Evolutionary conservation across 1,140 invertebrate species (phyloP), one percentile per base, ranked within the genome.

Genomic region (Scaptomyza montana): DNA sequence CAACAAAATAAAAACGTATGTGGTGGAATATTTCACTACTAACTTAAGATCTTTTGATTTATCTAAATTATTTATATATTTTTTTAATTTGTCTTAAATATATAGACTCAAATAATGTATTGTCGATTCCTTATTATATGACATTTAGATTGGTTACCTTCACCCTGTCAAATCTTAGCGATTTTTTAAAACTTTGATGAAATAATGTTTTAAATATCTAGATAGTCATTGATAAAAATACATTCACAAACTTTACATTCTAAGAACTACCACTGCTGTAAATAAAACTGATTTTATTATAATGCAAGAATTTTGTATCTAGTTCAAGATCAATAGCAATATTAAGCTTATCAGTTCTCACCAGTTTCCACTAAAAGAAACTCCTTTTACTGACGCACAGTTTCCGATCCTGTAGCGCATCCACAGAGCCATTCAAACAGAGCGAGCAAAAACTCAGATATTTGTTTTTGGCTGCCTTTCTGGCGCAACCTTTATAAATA

Each of bases 401-500:
- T 43, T 36, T 43, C 12, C 12, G 12, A 50, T 62, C 46, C 53
- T 80, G 81, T 77, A 84, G 80, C 59, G 80, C 74, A 80, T 67
- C 63, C 49, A 47, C 21, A 25, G 43, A 19, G 21, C 21, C 21
- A n/a, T 43, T 5, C 12, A 12, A 43, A n/a, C 39, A 43, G 39
- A 53, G 60, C 33, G 8, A 39, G 33, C 50, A 25, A 16, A 12
- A 60, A 49, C 36, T 55, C 51, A 41, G 50, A 62, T 69, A 70
- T 64, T 47, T 49, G 55, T 53, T 33, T 33, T 33, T 19, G 13
- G 53, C 25, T 16, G 36, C 51, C 46, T 85, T 72, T 69, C 60
- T 77, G 74, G 61, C 60, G 67, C 75, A 64, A 75, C 75, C 84
- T 87, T 87, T 76, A 87, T 87, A 87, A 89, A 87, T 87, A 87